Base-by-base conservation (phyloP, 2,888 invertebrate genomes). In the Tridacna gigas region DNA sequence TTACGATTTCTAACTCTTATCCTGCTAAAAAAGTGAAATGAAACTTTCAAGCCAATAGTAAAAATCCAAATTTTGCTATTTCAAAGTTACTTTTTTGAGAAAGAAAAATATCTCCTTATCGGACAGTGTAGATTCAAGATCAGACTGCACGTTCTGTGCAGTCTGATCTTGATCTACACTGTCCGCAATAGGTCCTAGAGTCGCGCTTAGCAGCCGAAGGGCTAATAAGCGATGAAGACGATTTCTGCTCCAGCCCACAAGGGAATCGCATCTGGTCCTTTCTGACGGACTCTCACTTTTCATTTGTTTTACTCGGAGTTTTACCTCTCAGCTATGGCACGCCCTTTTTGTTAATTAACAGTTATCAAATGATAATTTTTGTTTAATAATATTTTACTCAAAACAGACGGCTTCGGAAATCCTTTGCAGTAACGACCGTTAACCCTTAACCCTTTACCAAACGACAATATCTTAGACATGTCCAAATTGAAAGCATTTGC, bases 251-350 rank as follows among this genome's bases (percentile, higher is more conserved):
- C 56, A 11, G 56, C 9, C 56, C 18, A 20, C 56, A 12, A 45
- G 71, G 71, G 71, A 51, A 71, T 71, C 71, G 25, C 71, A 71
- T 71, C 22, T 71, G 71, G 71, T 4, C n/a, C 48, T n/a, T 18
- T 71, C 48, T 22, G 25, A 48, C 51, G 51, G 25, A 71, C 71
- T 51, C 51, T 71, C 71, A 26, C 71, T 51, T 25, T 71, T 71
- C 51, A 71, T 71, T 71, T 71, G 71, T 71, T 48, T 9, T 71
- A 11, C 22, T 48, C 71, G 9, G 48, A 25, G 71, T 51, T 71
- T 71, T 71, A 51, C 71, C 71, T 71, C 22, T 51, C 51, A 51
- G 71, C 71, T 51, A 71, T 48, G 25, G 0, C 71, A 48, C 48
- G 26, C 51, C 71, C 71, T 0, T 51, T 69, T 71, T 71, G 22